Conservation (phyloP, 2,888 invertebrate species). For the Rosalia funebris region DNA sequence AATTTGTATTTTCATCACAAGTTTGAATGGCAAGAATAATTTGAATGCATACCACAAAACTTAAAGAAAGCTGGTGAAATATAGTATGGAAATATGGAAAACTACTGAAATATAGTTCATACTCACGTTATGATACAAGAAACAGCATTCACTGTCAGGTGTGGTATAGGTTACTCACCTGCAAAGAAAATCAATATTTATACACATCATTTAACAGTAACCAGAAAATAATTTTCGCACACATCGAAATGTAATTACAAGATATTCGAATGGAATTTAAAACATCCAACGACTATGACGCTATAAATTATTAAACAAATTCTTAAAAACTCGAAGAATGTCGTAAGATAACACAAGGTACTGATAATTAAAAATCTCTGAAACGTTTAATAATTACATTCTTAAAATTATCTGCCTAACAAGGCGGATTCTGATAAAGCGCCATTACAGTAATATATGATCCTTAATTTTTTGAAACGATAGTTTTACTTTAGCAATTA, state of each 20-base stretch:
- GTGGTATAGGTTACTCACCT: constrained; percentile 37
- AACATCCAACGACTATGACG: too few species aligned
- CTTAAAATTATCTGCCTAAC: constrained; percentile 30
- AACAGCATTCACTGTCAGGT: too few species aligned
- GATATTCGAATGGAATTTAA: constrained; percentile 18
- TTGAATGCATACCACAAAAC: too few species aligned
- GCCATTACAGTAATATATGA: too few species aligned
- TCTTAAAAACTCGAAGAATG: constrained; percentile 26
- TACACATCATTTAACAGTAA: neutral
- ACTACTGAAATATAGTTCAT: too few species aligned
- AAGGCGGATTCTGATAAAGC: constrained; percentile 12
- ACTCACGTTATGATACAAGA: too few species aligned
- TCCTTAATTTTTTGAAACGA: neutral
- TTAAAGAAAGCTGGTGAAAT: too few species aligned
- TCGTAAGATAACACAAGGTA: constrained; percentile 30
- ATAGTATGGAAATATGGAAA: too few species aligned
- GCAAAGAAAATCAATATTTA: constrained; percentile 26
- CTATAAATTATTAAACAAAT: constrained; percentile 26
- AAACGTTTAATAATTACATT: constrained; percentile 35
- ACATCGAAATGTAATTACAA: neutral
- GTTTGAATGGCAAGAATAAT: too few species aligned
- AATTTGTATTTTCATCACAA: too few species aligned
- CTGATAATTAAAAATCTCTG: constrained; percentile 32
- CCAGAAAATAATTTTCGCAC: neutral
- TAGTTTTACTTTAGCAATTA: too few species aligned